Evolutionary conservation across 1,140 invertebrate genomes (phyloP), one percentile per base, ranked within the genome.

Genomic region (Aphaenogaster rudis): DNA sequence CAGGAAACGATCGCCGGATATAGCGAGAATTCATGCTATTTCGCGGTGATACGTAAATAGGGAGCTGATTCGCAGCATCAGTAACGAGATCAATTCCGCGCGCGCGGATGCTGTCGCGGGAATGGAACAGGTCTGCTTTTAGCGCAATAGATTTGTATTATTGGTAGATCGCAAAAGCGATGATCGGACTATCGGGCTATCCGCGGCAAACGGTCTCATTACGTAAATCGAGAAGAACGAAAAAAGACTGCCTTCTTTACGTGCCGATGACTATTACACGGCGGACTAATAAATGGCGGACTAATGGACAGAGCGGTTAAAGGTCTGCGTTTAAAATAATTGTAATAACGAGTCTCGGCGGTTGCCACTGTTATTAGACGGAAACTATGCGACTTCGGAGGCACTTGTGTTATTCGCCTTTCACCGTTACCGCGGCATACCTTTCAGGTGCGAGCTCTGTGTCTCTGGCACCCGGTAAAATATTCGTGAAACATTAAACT

Each of bases 361-460:
- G 6, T n/a, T 59, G 69, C 67, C 45, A 80, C 81, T 88, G 88
- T 89, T 89, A 89, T 89, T 89, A 89, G 82, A 89, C 66, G 66
- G 82, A 89, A 89, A 89, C 82, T 78, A 89, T 81, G 88, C 67
- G 88, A 89, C 88, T 89, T 71, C 52, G 48, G 72, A 80, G 82
- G 82, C 54, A 89, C 77, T 88, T 80, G 74, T 54, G 81, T 89
- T 89, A 89, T 86, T 89, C 59, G 82, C 88, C 88, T 89, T 89
- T 89, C 88, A 89, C 88, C 67, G 61, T 77, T 86, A 67, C 74
- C 72, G 72, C 50, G 74, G 67, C 88, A 76, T 76, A 67, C 88
- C 86, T 63, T 59, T 89, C 88, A 89, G 88, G 88, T 85, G 21
- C 88, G 82, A 89, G 72, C 88, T 66, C 54, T 3, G 33, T 48